Base-by-base conservation (phyloP, 2,888 invertebrate genomes). In the Diachrysia chrysitis region DNA sequence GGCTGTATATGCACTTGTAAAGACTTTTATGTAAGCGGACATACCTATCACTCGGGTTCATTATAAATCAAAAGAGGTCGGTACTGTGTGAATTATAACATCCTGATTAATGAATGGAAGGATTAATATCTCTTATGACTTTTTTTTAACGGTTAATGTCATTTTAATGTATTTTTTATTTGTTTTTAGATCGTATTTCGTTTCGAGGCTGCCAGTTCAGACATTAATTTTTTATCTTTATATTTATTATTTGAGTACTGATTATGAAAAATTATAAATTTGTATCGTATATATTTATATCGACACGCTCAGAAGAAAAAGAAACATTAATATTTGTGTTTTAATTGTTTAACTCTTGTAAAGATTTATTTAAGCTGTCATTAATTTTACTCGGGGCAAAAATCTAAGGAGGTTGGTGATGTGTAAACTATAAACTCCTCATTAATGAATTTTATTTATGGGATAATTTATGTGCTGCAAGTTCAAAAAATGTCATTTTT, bases 1-100 rank as follows among this genome's bases (percentile, higher is more conserved):
- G 79, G 73, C 78, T 71, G 67, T 58, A 56, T 64, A 53, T 76
- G 73, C 63, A 76, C 70, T 74, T 76, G 83, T 72, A 62, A 66
- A 71, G 69, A 57, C 73, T 53, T 71, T 29, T 48, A 53, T 42
- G 60, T 63, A 64, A 67, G 69, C 65, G 58, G 64, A 68, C 60
- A 64, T 68, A 68, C 60, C 62, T 68, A 71, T 63, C 76, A 66
- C 70, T 74, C 72, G 58, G 19, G 77, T 69, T 72, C 66, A 80
- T 82, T 73, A 58, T 55, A 69, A 60, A 54, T 59, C 58, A 32
- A 62, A 67, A 35, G 21, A 53, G 60, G 63, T 32, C 46, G 17
- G 21, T 29, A 17, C 6, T 71, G 14, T 48, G 42, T 42, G 54
- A 16, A 58, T 56, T 65, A 71, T 58, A 46, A 16, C 42, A 32